Evolutionary conservation across 2,113 vertebrate genomes (phyloP).

Genomic region (Aptenodytes forsteri): DNA sequence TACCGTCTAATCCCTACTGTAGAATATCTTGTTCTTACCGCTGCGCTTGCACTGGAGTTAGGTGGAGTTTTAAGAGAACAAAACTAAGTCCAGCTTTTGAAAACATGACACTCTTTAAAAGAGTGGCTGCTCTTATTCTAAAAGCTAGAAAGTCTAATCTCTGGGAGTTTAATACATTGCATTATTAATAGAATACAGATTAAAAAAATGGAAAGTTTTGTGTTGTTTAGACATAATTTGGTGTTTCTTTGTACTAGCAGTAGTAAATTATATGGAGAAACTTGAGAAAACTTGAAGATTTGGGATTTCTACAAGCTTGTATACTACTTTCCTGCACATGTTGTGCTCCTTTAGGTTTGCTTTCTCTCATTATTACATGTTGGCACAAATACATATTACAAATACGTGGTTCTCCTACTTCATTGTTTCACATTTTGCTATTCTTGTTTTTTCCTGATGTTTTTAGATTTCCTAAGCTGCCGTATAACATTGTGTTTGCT

Average conservation of each 20-base stretch:
- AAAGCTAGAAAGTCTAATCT: background rate
- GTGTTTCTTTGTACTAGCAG: background rate
- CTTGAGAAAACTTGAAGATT: background rate
- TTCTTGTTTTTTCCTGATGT: background rate
- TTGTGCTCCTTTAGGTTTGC: background rate
- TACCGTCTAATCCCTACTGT: background rate
- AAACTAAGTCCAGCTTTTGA: background rate
- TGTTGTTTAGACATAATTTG: background rate
- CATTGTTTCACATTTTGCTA: background rate
- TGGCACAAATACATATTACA: background rate
- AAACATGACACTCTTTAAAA: accelerated
- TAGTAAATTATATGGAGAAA: background rate
- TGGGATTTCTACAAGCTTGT: background rate
- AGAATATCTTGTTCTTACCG: background rate
- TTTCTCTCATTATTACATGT: background rate
- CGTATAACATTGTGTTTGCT: background rate
- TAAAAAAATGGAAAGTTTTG: background rate
- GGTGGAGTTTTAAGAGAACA: background rate
- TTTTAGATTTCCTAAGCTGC: background rate
- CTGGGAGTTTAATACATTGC: background rate
- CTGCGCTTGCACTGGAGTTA: background rate
- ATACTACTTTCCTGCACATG: background rate
- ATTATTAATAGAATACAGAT: background rate
- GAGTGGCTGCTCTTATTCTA: background rate
- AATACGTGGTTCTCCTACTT: background rate